Evolutionary conservation across 2,113 vertebrate species (phyloP).

Genomic region (Apaloderma vittatum): DNA sequence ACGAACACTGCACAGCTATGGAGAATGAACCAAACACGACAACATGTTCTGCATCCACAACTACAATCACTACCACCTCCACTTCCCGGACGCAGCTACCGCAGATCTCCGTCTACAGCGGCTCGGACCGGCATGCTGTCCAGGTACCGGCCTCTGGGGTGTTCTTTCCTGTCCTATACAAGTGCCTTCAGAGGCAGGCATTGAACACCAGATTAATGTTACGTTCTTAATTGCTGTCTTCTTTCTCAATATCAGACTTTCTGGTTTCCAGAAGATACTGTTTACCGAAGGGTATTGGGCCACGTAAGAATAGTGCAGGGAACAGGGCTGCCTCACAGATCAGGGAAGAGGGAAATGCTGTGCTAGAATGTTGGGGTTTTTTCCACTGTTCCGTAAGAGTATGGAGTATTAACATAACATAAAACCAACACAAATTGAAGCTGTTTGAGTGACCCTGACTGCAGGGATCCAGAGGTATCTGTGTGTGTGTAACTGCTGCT

Average conservation of each 20-base stretch:
- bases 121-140: slow-evolving; percentile 89
- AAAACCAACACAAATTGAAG: not conserved
- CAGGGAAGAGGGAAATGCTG: not conserved
- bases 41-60: slow-evolving; percentile 80
- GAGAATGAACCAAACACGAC: slow-evolving; percentile 82
- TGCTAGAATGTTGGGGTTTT: not conserved
- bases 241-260: not conserved
- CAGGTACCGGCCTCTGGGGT: slow-evolving; percentile 80
- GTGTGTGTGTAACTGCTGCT: not conserved
- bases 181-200: not conserved
- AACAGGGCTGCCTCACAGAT: not conserved
- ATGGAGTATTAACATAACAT: not conserved
- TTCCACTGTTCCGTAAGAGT: not conserved
- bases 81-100: slow-evolving; percentile 81
- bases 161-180: rapidly evolving
- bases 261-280: not conserved
- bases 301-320: not conserved
- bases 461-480: not conserved
- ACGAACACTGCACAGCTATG: slow-evolving; percentile 74
- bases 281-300: not conserved
- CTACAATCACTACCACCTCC: slow-evolving; percentile 75
- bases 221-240: not conserved
- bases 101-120: slow-evolving; percentile 86
- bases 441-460: not conserved
- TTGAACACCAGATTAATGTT: not conserved